These are phyloP conservation scores for Syrphus vitripennis DNA, from an alignment of 2,888 invertebrate genomes.

Conservation along the genomic window DNA sequence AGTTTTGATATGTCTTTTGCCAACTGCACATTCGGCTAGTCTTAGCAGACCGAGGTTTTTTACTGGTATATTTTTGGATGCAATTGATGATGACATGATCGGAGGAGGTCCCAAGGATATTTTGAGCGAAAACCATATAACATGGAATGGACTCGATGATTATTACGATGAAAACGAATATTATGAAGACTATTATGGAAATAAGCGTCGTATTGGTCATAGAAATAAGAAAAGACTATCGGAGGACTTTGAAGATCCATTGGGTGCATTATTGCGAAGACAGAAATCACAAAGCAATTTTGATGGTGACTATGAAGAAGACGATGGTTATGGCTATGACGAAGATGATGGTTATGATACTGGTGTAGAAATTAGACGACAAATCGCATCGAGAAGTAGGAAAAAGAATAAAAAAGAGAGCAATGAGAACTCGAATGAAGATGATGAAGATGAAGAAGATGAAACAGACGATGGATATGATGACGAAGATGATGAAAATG, in stretches of 20 bases:
- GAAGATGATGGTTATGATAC: neutral
- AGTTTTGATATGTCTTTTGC: neutral
- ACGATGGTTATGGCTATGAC: neutral
- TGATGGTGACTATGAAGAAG: neutral
- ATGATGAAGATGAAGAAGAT: neutral
- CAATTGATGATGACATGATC: conserved; percentile 37
- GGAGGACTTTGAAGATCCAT: neutral
- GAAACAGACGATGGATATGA: neutral
- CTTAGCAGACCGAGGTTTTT: conserved; percentile 22
- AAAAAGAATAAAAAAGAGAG: neutral
- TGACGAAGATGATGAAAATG: neutral
- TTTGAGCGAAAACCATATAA: neutral
- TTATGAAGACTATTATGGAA: neutral
- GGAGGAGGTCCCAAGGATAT: conserved; percentile 2
- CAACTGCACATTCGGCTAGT: conserved; percentile 24
- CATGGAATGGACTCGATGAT: conserved; percentile 30
- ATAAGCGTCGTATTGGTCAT: neutral
- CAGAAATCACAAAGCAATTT: neutral
- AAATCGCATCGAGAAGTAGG: neutral
- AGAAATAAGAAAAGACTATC: neutral
- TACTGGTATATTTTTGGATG: conserved; percentile 7
- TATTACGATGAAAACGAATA: conserved; percentile 2
- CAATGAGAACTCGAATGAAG: neutral
- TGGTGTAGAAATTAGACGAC: neutral
- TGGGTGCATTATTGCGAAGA: neutral